Evolutionary conservation across 1,140 invertebrate genomes (phyloP), one percentile per base, ranked within the genome.

Genomic region (Plectrocnemia conspersa): DNA sequence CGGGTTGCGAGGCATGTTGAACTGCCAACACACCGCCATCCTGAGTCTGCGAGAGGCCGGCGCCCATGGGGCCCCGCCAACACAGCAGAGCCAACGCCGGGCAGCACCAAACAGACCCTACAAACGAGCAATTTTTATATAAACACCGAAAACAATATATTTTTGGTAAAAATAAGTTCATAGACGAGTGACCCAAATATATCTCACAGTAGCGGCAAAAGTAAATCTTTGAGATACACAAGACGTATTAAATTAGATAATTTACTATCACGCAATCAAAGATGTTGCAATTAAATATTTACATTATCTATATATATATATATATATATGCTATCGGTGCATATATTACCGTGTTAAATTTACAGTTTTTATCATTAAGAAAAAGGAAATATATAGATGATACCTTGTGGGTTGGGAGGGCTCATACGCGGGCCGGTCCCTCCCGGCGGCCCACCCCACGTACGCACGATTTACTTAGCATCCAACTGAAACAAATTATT

Each of bases 1-100:
- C 68, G 63, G 65, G 67, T 58, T 66, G 66, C 63, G 63, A 58
- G 33, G 60, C 65, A 47, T 62, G 65, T 58, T 66, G 68, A 46
- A 69, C 69, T 64, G 68, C 60, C 48, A 56, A 67, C 65, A 67
- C 67, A 53, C 68, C 71, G 65, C 70, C 71, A 64, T 73, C 73
- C 73, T 75, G 63, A 35, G 69, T 68, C 56, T 72, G 71, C 63
- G 71, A 73, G 61, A 73, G 68, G 65, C 70, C 71, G 62, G 71
- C 73, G 66, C 73, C 71, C 73, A 75, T 75, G 68, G 73, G 70
- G 61, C 62, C 56, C 38, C 70, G 63, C 66, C 70, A 65, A 59
- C 73, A 75, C 66, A 73, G 69, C 59, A 70, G 67, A 70, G 68
- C 72, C 71, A 73, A 61, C 63, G 66, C 66, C 44, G 63, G 60